phyloP scores from a whole-genome alignment of 2,888 invertebrate genomes.

The Xanthia togata region DNA sequence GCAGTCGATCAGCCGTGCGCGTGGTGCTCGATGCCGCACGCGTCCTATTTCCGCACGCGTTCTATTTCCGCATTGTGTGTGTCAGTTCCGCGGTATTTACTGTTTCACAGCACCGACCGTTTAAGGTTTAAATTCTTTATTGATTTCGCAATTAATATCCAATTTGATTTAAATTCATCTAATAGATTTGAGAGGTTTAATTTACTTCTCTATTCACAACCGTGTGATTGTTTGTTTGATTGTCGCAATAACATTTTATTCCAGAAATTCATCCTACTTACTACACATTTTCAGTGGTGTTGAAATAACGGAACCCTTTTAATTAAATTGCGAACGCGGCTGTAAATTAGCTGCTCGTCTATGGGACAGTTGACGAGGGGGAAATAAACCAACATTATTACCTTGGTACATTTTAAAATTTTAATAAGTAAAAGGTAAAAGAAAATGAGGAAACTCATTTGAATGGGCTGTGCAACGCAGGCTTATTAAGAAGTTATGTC shows the following conservation, averaged over 20 bases:
- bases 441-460: constrained; percentile 4
- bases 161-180: constrained; percentile 31
- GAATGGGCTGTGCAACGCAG: constrained; percentile 2
- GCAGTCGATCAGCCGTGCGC: constrained; percentile 54
- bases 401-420: constrained; percentile 7
- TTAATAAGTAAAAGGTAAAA: background rate
- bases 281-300: constrained; percentile 35
- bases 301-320: constrained; percentile 69
- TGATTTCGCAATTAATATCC: constrained; percentile 16
- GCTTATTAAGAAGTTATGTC: background rate
- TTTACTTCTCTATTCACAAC: constrained; percentile 10
- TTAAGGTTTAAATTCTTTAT: constrained; percentile 28
- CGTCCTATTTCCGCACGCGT: constrained; percentile 34
- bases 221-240: constrained; percentile 15
- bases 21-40: constrained; percentile 27
- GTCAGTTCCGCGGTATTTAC: constrained; percentile 30
- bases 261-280: constrained; percentile 36
- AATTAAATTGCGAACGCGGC: constrained; percentile 74
- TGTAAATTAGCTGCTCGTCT: constrained; percentile 72
- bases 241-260: constrained; percentile 11
- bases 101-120: constrained; percentile 6
- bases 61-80: constrained; percentile 28
- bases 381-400: constrained; percentile 39
- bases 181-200: constrained; percentile 16
- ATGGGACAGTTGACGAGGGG: constrained; percentile 67